phyloP scores from a whole-genome alignment of 2,113 vertebrate genomes.

The Thalassarche chlororhynchos region DNA sequence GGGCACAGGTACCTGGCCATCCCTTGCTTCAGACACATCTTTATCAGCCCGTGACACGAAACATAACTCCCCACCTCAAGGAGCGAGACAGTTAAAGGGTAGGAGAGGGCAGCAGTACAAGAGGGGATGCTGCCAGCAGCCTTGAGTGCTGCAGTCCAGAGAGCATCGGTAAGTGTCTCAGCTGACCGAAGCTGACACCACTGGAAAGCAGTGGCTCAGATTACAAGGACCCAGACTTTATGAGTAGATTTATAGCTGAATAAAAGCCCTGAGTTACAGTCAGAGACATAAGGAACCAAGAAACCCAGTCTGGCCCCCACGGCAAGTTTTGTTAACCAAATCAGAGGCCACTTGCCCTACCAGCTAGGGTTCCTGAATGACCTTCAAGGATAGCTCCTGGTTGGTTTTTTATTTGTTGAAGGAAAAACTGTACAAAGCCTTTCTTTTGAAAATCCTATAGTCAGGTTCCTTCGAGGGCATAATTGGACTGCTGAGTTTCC shows the following conservation, averaged over 20 bases:
- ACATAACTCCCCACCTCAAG: fast-evolving
- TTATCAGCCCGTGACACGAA: not conserved
- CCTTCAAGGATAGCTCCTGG: not conserved
- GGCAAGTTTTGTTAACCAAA: not conserved
- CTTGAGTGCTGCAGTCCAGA: fast-evolving
- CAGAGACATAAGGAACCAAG: not conserved
- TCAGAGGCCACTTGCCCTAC: not conserved
- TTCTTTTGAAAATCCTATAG: not conserved
- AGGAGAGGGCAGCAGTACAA: not conserved
- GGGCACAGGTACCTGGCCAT: not conserved
- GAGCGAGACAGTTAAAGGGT: fast-evolving
- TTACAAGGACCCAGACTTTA: not conserved
- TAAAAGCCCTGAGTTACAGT: not conserved
- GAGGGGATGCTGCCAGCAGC: not conserved
- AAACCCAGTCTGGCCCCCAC: not conserved
- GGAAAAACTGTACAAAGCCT: not conserved
- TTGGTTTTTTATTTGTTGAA: not conserved
- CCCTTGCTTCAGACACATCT: not conserved
- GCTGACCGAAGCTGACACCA: not conserved
- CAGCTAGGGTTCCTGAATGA: not conserved
- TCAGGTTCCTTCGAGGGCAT: not conserved
- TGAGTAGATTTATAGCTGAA: not conserved
- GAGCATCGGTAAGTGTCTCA: fast-evolving
- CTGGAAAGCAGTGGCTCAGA: not conserved
- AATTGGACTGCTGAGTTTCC: not conserved